Conservation (phyloP, 2,888 invertebrate genomes). For the Clistopyga incitator region DNA sequence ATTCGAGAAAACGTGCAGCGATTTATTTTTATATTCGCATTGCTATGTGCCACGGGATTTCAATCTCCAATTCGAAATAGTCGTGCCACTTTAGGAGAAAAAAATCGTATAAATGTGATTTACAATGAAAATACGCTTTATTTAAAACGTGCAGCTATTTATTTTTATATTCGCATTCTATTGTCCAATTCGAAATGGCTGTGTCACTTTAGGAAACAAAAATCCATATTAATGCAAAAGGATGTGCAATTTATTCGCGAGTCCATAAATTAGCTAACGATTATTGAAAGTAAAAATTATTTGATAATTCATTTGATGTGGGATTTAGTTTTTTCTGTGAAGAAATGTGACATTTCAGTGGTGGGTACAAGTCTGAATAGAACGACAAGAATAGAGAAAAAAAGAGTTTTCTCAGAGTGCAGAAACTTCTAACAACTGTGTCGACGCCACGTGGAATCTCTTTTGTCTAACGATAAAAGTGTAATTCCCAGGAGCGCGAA, state of each 20-base stretch:
- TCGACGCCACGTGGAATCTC: constrained; percentile 62
- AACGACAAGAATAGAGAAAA: constrained; percentile 13
- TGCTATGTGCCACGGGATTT: constrained; percentile 32
- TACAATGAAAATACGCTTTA: too few relatives aligned
- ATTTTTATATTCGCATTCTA: too few relatives aligned
- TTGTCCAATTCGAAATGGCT: too few relatives aligned
- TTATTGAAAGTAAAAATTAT: too few relatives aligned
- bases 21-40: constrained; percentile 1
- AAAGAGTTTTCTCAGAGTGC: background rate
- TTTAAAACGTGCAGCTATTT: too few relatives aligned
- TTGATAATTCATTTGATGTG: too few relatives aligned
- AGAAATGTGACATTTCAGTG: background rate
- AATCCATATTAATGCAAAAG: too few relatives aligned
- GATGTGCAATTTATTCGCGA: too few relatives aligned
- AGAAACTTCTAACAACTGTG: constrained; percentile 48
- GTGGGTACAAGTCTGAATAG: background rate
- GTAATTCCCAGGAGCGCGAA: constrained; percentile 55
- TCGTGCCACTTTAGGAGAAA: background rate
- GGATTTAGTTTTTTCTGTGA: background rate
- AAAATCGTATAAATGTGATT: too few relatives aligned
- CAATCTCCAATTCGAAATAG: background rate
- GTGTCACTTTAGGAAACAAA: too few relatives aligned
- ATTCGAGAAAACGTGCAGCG: background rate
- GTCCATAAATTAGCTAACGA: too few relatives aligned
- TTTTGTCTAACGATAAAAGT: constrained; percentile 63